Evolutionary conservation across 1,140 invertebrate species (phyloP).

Genomic region (Paracyclopina nana): DNA sequence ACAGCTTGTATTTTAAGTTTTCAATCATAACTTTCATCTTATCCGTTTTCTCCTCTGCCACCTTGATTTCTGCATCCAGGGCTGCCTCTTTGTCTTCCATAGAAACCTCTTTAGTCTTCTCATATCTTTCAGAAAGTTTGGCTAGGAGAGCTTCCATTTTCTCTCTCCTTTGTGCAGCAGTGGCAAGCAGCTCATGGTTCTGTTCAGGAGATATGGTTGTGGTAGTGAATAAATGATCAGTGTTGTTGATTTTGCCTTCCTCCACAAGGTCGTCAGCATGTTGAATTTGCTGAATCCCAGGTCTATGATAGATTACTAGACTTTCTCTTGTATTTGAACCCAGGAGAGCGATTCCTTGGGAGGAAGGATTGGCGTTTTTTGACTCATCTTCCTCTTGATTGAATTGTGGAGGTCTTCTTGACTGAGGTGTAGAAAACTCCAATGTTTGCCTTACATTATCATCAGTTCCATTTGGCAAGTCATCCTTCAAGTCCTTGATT

Average conservation of each 20-base stretch:
- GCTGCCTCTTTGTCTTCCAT: background rate
- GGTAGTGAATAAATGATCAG: too few species aligned
- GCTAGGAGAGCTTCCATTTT: background rate
- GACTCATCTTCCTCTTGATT: background rate
- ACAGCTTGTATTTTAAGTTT: background rate
- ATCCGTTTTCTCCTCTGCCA: background rate
- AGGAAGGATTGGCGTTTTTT: slow-evolving; percentile 1
- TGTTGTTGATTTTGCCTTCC: too few species aligned
- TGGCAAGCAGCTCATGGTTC: background rate
- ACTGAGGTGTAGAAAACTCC: too few species aligned
- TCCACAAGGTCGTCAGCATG: background rate
- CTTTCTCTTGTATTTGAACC: background rate
- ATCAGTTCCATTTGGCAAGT: background rate
- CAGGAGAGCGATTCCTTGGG: background rate
- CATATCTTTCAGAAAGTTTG: background rate
- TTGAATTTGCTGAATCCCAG: background rate
- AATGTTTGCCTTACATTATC: background rate
- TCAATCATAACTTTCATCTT: slow-evolving; percentile 13
- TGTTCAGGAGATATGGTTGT: background rate
- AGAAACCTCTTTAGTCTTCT: background rate
- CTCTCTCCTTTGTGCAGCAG: background rate
- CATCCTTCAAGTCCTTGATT: slow-evolving; percentile 3
- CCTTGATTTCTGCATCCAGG: background rate
- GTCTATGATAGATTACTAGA: too few species aligned
- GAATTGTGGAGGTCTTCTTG: background rate